Percentiles rank a stretch among this genome's conserved stretches.
phyloP scores from a whole-genome alignment of 2,113 vertebrate species.

The Chelonoidis abingdonii region DNA sequence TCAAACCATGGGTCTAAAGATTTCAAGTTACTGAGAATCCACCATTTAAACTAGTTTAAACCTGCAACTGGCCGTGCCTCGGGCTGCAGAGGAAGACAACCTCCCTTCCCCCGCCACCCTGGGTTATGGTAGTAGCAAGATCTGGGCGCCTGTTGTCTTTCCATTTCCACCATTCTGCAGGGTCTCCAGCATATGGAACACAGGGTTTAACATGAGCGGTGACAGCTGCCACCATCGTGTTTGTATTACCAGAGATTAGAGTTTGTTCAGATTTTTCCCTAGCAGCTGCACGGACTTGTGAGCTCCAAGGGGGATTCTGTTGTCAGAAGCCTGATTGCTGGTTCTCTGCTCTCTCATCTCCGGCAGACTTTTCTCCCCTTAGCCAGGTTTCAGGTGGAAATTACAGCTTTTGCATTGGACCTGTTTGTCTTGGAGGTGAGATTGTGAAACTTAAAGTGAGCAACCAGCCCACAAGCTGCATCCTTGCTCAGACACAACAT shows the following conservation, averaged over 20 bases:
- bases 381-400: not conserved
- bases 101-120: too few species aligned
- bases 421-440: not conserved
- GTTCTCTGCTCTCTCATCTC: not conserved
- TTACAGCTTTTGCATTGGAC: not conserved
- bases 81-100: not conserved
- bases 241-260: not conserved
- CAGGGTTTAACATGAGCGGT: not conserved
- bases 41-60: not conserved
- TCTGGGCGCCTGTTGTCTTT: not conserved
- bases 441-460: not conserved
- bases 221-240: not conserved
- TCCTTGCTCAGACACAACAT: not conserved
- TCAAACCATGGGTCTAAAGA: not conserved
- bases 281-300: not conserved
- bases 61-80: not conserved
- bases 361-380: not conserved
- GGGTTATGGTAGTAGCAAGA: not conserved
- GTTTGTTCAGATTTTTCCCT: not conserved
- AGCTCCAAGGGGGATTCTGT: not conserved
- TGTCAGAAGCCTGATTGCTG: not conserved
- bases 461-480: not conserved
- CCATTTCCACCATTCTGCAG: not conserved
- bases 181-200: not conserved
- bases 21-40: too few species aligned